Base-by-base conservation (phyloP, 2,113 vertebrate species). In the Diadophis punctatus region DNA sequence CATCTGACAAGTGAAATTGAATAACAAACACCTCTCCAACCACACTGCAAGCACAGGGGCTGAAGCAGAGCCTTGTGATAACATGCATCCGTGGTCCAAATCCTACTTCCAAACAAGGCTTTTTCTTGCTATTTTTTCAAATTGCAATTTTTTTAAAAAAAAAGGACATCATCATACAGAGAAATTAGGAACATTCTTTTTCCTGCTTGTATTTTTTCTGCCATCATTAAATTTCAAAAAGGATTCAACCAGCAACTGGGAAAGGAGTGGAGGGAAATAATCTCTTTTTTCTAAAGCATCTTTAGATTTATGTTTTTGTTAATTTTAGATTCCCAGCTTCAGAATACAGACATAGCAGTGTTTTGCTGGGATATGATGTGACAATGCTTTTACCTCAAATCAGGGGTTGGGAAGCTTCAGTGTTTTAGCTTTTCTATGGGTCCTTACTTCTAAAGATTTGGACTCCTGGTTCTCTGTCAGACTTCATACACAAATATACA, bases 1-100 rank as follows among this genome's bases (percentile, higher is more conserved):
- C 58, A 49, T 48, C 87, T 84, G 92, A 92, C 74, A 91, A 93
- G 60, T 0, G 91, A 94, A 96, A 95, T 90, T 91, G 92, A 94
- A 25, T 58, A 93, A 92, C 1, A 0, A 91, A 68, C 0, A 0
- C 84, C 85, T 56, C 92, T 92, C 93, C 68, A 16, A 27, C n/a
- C 0, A 0, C 86, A 85, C 74, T 92, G 85, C 58, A 52, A 0
- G 91, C 87, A 88, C 22, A 0, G 43, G 94, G 88, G 84, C 53
- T 58, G 22, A 88, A 58, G 52, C 49, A 58, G 10, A 91, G 92
- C 63, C 58, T 91, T 90, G 51, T 93, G 85, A 80, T 11, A 87
- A 58, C 49, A 43, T 0, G 0, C 58, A 74, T 8, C 5, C 58
- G 7, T 46, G 46, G 89, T 55, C 11, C 10, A 11, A 92, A 87